Evolutionary conservation across 2,888 invertebrate species (phyloP).

Genomic region (Cenopis cana): DNA sequence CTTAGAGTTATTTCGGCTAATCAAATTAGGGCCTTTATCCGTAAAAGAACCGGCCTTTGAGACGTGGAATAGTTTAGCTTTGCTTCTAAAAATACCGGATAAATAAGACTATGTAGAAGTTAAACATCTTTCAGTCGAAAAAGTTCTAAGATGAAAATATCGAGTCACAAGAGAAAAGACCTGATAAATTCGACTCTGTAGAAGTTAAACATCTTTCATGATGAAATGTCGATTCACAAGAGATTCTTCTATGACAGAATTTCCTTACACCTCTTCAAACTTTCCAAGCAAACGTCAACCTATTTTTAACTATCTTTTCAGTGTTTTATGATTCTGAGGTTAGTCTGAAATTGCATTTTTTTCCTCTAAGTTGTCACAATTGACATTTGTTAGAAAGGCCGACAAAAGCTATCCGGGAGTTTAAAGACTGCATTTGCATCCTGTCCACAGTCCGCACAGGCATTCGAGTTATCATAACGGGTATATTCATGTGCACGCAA

Average conservation of each 20-base stretch:
- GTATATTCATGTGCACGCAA: constrained; percentile 40
- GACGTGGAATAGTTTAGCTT: constrained; percentile 9
- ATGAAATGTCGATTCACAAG: neutral
- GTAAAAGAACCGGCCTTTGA: constrained; percentile 19
- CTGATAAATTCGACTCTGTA: neutral
- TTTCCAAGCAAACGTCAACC: neutral
- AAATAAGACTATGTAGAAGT: neutral
- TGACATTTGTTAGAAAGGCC: neutral
- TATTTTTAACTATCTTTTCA: neutral
- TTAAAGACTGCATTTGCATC: constrained; percentile 19
- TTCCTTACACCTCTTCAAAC: neutral
- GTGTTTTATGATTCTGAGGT: neutral
- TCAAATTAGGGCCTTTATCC: constrained; percentile 58
- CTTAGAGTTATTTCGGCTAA: constrained; percentile 62
- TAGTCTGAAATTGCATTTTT: neutral
- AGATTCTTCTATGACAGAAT: neutral
- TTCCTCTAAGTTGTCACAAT: neutral
- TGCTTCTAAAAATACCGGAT: neutral
- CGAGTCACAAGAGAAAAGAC: neutral
- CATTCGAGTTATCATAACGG: constrained; percentile 41
- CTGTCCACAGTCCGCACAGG: constrained; percentile 23
- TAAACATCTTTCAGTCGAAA: neutral
- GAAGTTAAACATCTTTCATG: neutral
- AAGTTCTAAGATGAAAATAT: neutral
- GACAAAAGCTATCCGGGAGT: neutral